A percentile compares a stretch with the other conserved stretches of the same genome.
These are phyloP conservation scores for Pantala flavescens DNA, from an alignment of 1,140 invertebrate species.

Conservation along the genomic window DNA sequence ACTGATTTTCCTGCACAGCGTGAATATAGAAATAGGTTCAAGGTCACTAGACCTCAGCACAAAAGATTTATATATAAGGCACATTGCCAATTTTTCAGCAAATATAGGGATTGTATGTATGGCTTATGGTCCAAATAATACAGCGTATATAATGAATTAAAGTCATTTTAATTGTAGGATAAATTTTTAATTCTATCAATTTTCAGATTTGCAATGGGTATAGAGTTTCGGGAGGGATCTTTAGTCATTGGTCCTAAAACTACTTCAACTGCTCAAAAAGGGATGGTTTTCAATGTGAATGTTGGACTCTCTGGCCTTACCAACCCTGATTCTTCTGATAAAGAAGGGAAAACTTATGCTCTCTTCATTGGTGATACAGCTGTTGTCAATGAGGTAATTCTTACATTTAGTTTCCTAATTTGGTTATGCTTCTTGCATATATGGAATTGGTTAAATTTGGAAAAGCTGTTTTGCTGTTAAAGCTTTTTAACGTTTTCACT, in stretches of 20 bases:
- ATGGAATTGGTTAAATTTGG: not conserved
- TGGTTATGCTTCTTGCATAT: not conserved
- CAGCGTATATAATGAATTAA: too few species aligned
- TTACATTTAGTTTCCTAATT: slow-evolving; percentile 3
- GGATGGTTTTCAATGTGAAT: slow-evolving; percentile 95
- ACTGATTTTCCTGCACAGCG: slow-evolving; percentile 14
- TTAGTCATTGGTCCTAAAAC: slow-evolving; percentile 87
- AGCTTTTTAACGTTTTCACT: too few species aligned
- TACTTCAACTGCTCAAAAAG: slow-evolving; percentile 67
- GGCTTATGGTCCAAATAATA: too few species aligned
- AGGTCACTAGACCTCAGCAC: too few species aligned
- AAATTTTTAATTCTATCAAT: too few species aligned
- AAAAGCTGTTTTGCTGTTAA: slow-evolving; percentile 11
- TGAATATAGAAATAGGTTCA: slow-evolving; percentile 17
- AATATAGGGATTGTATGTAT: too few species aligned
- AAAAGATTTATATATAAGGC: too few species aligned
- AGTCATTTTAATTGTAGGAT: too few species aligned
- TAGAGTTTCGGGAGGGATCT: slow-evolving; percentile 94
- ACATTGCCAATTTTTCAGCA: too few species aligned
- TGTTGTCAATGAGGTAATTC: slow-evolving; percentile 74
- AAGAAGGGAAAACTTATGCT: slow-evolving; percentile 82
- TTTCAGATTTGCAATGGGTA: slow-evolving; percentile 80
- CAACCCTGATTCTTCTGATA: slow-evolving; percentile 74
- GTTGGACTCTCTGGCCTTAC: slow-evolving; percentile 82
- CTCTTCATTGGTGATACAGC: slow-evolving; percentile 96